A percentile compares a stretch with the other conserved stretches of the same genome.
These are phyloP conservation scores for Eleutherodactylus coqui DNA, from an alignment of 2,797 vertebrate species.

Conservation along the genomic window DNA sequence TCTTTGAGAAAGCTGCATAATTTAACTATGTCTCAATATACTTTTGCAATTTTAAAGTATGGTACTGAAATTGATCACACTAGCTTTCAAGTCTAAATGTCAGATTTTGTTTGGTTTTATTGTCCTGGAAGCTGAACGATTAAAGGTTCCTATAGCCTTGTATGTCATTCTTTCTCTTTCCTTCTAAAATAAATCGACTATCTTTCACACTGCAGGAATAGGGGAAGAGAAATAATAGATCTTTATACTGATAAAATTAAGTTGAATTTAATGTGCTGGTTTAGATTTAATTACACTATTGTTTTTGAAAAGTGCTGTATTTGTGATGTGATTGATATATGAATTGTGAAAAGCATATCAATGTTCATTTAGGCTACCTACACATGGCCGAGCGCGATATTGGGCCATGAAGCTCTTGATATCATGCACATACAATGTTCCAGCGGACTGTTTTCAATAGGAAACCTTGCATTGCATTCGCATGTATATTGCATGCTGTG, in stretches of 20 bases:
- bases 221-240: constrained; percentile 35
- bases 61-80: constrained; percentile 48
- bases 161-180: constrained; percentile 28
- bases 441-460: too few relatives aligned
- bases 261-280: constrained; percentile 44
- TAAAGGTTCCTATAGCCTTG: constrained; percentile 54
- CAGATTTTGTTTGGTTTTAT: constrained; percentile 60
- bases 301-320: constrained; percentile 53
- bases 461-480: too few relatives aligned
- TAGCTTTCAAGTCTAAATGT: constrained; percentile 59
- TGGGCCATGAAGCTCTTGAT: too few relatives aligned
- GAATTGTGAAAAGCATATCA: constrained; percentile 5
- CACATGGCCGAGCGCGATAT: too few relatives aligned
- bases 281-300: constrained; percentile 42
- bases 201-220: constrained; percentile 16
- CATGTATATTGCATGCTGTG: too few relatives aligned
- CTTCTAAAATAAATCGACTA: constrained; percentile 20
- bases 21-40: constrained; percentile 50
- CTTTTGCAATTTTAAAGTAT: constrained; percentile 48
- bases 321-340: constrained; percentile 30
- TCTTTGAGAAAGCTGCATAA: constrained; percentile 43
- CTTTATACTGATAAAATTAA: constrained; percentile 28
- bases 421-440: too few relatives aligned
- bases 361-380: constrained; percentile 10
- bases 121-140: constrained; percentile 53